A percentile compares a stretch with the other conserved stretches of the same genome.
Evolutionary conservation across 1,140 invertebrate species (phyloP).

Genomic region (Littorina saxatilis): DNA sequence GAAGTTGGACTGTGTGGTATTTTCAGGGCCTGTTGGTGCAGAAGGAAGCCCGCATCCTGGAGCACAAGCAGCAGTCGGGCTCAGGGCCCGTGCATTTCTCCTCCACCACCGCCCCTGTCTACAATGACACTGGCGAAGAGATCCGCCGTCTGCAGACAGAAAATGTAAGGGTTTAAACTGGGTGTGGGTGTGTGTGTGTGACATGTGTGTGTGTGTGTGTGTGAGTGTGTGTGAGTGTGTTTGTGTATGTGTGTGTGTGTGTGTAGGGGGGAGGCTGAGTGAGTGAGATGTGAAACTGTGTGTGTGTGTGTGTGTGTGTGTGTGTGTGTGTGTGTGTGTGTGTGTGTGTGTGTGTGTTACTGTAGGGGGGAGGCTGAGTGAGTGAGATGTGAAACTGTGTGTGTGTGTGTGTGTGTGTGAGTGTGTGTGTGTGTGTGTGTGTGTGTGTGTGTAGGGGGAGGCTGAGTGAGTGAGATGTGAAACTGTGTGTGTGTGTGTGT

Average conservation of each 20-base stretch:
- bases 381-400: not conserved
- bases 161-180: slow-evolving; percentile 62
- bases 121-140: slow-evolving; percentile 61
- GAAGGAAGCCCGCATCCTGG: slow-evolving; percentile 63
- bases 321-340: not conserved
- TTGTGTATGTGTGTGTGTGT: no score
- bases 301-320: not conserved
- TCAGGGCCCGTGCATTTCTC: slow-evolving; percentile 56
- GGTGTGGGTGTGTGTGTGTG: no score
- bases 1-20: not conserved
- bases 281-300: no score
- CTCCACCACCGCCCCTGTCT: slow-evolving; percentile 54
- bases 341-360: not conserved
- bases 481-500: not conserved
- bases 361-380: no score
- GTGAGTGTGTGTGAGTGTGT: no score
- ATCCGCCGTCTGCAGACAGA: slow-evolving; percentile 67
- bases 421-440: not conserved
- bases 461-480: not conserved
- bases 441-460: not conserved
- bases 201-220: no score
- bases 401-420: not conserved
- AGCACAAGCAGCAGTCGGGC: slow-evolving; percentile 61
- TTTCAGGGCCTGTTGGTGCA: slow-evolving; percentile 68
- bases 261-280: not conserved